A percentile compares a stretch with the other conserved stretches of the same genome.
phyloP scores from a whole-genome alignment of 2,888 invertebrate genomes.

The Harpagoxenus sublaevis region DNA sequence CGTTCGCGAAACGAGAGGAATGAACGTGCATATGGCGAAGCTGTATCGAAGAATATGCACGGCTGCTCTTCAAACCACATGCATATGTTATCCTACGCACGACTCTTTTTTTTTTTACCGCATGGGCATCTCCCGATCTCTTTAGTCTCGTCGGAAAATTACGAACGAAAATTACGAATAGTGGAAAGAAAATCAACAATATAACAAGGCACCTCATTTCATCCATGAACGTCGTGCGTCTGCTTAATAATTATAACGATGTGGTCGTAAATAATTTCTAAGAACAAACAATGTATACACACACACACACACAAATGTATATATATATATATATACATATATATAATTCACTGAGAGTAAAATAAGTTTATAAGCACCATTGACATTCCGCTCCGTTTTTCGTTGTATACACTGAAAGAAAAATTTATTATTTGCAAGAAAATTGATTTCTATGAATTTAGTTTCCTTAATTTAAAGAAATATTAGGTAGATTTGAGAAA shows the following conservation, averaged over 20 bases:
- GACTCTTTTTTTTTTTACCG: neutral
- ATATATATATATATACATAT: neutral
- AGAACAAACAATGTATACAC: neutral
- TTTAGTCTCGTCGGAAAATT: neutral
- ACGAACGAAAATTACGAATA: neutral
- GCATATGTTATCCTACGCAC: neutral
- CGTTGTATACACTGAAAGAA: neutral
- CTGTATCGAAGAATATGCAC: constrained; percentile 28
- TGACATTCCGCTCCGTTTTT: constrained; percentile 17
- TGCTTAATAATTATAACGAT: constrained; percentile 19
- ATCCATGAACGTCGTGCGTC: neutral
- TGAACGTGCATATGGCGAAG: neutral
- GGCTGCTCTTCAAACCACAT: neutral
- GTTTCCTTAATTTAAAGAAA: no score
- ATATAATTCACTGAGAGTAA: neutral
- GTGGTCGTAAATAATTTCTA: constrained; percentile 29
- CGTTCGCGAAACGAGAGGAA: neutral
- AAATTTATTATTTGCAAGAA: no score
- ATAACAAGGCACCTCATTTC: neutral
- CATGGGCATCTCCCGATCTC: neutral
- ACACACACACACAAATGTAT: no score
- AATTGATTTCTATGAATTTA: no score
- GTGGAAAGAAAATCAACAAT: neutral
- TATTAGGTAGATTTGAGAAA: no score
- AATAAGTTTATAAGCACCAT: constrained; percentile 24